Percentiles rank a stretch among this genome's conserved stretches.
Conservation (phyloP, 2,797 vertebrate species). For the Hyperoplus immaculatus region DNA sequence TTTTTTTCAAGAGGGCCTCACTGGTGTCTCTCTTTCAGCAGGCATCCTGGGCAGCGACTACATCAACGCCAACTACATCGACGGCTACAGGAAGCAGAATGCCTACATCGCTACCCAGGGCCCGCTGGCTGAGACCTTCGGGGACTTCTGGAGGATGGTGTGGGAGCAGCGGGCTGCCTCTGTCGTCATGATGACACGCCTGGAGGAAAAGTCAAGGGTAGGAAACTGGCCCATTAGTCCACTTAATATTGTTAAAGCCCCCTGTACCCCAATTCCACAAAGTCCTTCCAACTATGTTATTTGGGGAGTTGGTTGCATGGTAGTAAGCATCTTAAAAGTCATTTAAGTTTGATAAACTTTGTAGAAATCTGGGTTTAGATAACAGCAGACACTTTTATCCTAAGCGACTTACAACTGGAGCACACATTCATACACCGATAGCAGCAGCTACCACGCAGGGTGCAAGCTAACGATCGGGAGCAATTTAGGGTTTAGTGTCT, state of each 20-base stretch:
- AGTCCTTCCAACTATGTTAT: too few relatives aligned
- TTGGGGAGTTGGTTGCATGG: too few relatives aligned
- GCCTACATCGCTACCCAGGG: conserved; percentile 98
- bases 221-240: conserved; percentile 54
- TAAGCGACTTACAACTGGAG: too few relatives aligned
- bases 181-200: conserved; percentile 98
- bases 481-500: too few relatives aligned
- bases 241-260: background rate
- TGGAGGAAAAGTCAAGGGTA: conserved; percentile 98
- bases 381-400: too few relatives aligned
- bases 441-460: too few relatives aligned
- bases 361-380: too few relatives aligned
- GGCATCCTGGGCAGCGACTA: conserved; percentile 96
- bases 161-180: conserved; percentile 98
- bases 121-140: conserved; percentile 94
- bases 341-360: too few relatives aligned
- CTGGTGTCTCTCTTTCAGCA: conserved; percentile 65
- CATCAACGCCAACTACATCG: conserved; percentile 98
- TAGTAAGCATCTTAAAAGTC: too few relatives aligned
- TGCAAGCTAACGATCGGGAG: too few relatives aligned
- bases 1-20: conserved; percentile 42
- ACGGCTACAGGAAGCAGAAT: conserved; percentile 98
- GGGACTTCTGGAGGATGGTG: conserved; percentile 99
- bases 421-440: too few relatives aligned
- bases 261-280: too few relatives aligned